Evolutionary conservation across 2,888 invertebrate genomes (phyloP).

Genomic region (Xestobium rufovillosum): DNA sequence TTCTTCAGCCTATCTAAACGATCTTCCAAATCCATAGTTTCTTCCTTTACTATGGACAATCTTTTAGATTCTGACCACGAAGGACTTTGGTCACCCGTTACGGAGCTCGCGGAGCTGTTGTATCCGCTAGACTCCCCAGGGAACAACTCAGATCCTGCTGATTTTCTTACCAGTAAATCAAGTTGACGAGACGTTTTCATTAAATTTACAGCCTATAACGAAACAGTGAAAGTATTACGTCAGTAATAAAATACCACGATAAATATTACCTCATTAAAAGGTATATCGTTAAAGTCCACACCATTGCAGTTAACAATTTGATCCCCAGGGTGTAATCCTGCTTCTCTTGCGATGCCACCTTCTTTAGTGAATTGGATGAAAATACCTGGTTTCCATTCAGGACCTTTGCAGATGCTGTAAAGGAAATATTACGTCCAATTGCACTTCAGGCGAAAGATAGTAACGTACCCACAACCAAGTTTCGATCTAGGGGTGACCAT

Average conservation of each 20-base stretch:
- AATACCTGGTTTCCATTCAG: slow-evolving; percentile 79
- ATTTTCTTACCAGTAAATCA: slow-evolving; percentile 68
- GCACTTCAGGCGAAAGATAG: background rate
- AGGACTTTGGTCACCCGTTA: slow-evolving; percentile 65
- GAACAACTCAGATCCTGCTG: slow-evolving; percentile 70
- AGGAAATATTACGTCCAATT: slow-evolving; percentile 4
- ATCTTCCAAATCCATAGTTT: slow-evolving; percentile 55
- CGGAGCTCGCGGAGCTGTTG: slow-evolving; percentile 76
- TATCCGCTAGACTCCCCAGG: slow-evolving; percentile 78
- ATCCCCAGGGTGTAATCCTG: slow-evolving; percentile 83
- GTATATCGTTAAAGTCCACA: slow-evolving; percentile 64
- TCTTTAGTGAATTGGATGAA: slow-evolving; percentile 86
- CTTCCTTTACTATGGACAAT: slow-evolving; percentile 67
- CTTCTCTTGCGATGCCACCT: slow-evolving; percentile 79
- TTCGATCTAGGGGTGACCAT: slow-evolving; percentile 76
- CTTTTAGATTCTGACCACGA: slow-evolving; percentile 61
- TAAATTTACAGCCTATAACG: slow-evolving; percentile 64
- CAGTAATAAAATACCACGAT: background rate
- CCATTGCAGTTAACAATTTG: slow-evolving; percentile 88
- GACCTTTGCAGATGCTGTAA: slow-evolving; percentile 72
- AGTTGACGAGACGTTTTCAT: slow-evolving; percentile 73
- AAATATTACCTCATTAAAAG: slow-evolving; percentile 73
- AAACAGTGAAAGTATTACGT: slow-evolving; percentile 5
- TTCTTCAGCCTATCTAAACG: slow-evolving; percentile 35
- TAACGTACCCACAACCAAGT: slow-evolving; percentile 71